These are phyloP conservation scores for Promerops cafer DNA, from an alignment of 2,113 vertebrate species.

Conservation along the genomic window DNA sequence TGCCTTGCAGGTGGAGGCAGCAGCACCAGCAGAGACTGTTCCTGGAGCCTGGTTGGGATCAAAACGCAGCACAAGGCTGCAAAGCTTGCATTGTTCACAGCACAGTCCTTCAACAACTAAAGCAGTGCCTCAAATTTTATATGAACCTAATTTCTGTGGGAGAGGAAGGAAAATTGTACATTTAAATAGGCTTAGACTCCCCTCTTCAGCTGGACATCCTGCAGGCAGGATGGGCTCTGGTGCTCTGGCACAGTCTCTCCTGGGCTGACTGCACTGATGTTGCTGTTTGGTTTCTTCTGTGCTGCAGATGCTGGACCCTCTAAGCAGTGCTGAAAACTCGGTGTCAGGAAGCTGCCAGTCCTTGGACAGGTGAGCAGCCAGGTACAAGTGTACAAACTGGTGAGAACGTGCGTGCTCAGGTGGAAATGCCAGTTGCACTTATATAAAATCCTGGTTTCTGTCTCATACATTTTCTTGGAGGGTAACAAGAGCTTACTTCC, in stretches of 20 bases:
- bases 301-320: slow-evolving; percentile 87
- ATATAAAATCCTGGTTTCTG: not conserved
- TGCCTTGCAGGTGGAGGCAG: slow-evolving; percentile 1
- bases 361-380: slow-evolving; percentile 90
- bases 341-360: slow-evolving; percentile 95
- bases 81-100: not conserved
- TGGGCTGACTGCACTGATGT: not conserved
- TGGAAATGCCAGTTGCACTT: not conserved
- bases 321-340: slow-evolving; percentile 93
- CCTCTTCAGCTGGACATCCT: not conserved
- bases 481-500: not conserved
- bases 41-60: not conserved
- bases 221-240: not conserved
- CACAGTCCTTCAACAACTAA: not conserved
- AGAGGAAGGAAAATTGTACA: not conserved
- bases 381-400: slow-evolving; percentile 71
- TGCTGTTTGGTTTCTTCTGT: not conserved
- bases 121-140: not conserved
- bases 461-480: not conserved
- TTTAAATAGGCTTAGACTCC: not conserved
- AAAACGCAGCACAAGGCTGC: not conserved
- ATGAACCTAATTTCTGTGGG: not conserved
- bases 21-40: not conserved
- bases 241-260: not conserved
- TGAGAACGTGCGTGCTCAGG: not conserved